These are phyloP conservation scores for Oxytorus armatus DNA, from an alignment of 2,888 invertebrate species.

Conservation along the genomic window DNA sequence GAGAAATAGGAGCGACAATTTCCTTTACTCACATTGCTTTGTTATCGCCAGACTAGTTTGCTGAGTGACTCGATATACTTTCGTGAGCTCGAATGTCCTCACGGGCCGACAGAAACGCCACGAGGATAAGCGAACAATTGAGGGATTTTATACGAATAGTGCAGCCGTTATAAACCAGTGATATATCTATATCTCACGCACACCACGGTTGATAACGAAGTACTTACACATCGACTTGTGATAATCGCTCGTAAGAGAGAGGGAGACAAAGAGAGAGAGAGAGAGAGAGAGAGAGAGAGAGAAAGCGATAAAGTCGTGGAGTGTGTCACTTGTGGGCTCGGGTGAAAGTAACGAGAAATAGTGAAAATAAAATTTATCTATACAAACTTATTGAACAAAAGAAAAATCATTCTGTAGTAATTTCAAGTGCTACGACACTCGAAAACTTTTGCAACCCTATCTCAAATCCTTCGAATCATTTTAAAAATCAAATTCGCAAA, in stretches of 20 bases:
- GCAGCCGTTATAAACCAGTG: conserved; percentile 25
- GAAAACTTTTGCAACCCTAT: not conserved
- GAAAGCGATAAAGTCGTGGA: not conserved
- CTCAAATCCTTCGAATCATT: not conserved
- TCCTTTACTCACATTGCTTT: not conserved
- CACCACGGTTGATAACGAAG: conserved; percentile 31
- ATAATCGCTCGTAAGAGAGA: conserved; percentile 21
- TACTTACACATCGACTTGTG: conserved; percentile 25
- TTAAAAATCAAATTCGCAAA: too few relatives aligned
- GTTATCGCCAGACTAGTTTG: too few relatives aligned
- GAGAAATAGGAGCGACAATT: not conserved
- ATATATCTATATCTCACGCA: conserved; percentile 12
- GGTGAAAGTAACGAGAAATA: not conserved
- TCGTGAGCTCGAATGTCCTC: not conserved
- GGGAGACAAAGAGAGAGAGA: too few relatives aligned
- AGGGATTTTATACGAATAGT: conserved; percentile 7
- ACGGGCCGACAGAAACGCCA: not conserved
- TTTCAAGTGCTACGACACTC: not conserved
- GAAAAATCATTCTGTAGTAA: not conserved
- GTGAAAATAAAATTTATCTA: not conserved
- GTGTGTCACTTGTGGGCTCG: not conserved
- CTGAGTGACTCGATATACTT: not conserved
- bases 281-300: not conserved
- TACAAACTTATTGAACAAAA: not conserved
- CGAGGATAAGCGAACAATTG: not conserved